Base-by-base conservation (phyloP, 2,888 invertebrate genomes). In the Serrognathus titanus region DNA sequence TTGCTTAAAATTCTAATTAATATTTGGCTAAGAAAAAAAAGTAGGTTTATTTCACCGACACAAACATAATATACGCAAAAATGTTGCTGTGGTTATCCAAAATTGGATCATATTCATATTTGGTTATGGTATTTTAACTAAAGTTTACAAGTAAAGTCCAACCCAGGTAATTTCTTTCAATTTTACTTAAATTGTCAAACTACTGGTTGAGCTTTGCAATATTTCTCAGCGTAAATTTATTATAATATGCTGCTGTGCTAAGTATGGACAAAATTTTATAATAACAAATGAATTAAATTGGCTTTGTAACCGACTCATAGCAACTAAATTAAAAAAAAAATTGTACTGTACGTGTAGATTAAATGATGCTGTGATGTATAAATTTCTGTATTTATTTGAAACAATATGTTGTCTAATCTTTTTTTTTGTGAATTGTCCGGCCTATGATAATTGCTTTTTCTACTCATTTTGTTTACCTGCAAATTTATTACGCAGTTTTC, bases 341-440 rank as follows among this genome's bases (percentile, higher is more conserved):
- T 55, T 57, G 56, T 57, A 57, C 53, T 57, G 59, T 55, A 57
- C 54, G 51, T 53, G 55, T 60, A 63, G 59, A 57, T 57, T 60
- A 53, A 59, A 58, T 58, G 52, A 71, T 69, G 71, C 73, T 73
- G 73, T 73, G 73, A 73, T 73, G 70, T 71, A 69, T 69, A 68
- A 69, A 69, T 70, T 71, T 72, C 66, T 71, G 71, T 73, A 72
- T 73, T 73, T 72, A 70, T 73, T 71, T 71, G 69, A 71, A 71
- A 70, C 67, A 69, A 64, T 66, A 62, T 65, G 55, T 61, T 62
- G 55, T 62, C 53, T 63, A 59, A 53, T 57, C 55, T 51, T 51
- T 51, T 50, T 51, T 43, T 43, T 11, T 48, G 35, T 37, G 46
- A 53, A 51, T 41, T 55, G 58, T 57, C 60, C 53, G 62, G 62